A percentile compares a stretch with the other conserved stretches of the same genome.
phyloP scores from a whole-genome alignment of 2,113 vertebrate species.

The Sakesphorus luctuosus region DNA sequence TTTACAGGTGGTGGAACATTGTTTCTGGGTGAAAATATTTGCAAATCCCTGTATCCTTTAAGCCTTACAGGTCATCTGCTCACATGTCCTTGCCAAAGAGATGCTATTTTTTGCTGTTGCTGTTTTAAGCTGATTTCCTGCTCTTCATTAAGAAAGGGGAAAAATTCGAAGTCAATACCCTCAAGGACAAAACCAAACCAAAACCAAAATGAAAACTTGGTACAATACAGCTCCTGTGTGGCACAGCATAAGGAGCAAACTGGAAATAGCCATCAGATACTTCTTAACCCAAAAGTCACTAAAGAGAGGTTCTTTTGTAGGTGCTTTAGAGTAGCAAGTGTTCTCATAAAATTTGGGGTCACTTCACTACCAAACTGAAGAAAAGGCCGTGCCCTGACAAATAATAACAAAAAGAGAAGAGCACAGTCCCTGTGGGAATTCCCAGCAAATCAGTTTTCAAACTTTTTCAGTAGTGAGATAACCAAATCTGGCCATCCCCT shows the following conservation, averaged over 20 bases:
- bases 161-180: neutral
- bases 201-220: neutral
- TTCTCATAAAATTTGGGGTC: neutral
- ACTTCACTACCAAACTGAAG: neutral
- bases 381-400: neutral
- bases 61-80: neutral
- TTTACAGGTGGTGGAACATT: neutral
- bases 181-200: neutral
- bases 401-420: neutral
- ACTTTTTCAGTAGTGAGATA: neutral
- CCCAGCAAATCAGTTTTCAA: neutral
- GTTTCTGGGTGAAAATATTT: slow-evolving; percentile 39
- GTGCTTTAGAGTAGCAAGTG: neutral
- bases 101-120: neutral
- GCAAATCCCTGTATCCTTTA: neutral
- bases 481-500: neutral
- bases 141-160: neutral
- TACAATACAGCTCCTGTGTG: neutral
- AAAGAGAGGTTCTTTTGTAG: neutral
- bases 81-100: neutral
- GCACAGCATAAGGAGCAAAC: neutral
- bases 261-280: neutral
- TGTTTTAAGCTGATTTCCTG: slow-evolving; percentile 11
- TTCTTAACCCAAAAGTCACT: neutral
- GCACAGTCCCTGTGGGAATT: neutral